These are phyloP conservation scores for Dinoponera quadriceps DNA, from an alignment of 1,140 invertebrate species.

Conservation along the genomic window DNA sequence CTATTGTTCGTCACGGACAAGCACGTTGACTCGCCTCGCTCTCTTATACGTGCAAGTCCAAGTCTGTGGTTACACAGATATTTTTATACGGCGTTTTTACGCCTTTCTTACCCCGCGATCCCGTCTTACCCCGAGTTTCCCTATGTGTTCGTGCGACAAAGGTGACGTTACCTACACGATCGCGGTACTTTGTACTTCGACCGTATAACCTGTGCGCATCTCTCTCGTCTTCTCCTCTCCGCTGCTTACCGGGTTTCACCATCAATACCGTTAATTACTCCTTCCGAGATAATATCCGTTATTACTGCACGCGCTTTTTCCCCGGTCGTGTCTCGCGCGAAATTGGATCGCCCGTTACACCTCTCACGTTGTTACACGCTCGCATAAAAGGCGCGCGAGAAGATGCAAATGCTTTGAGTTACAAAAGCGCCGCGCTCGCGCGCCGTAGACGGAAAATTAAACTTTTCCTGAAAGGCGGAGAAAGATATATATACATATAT, in stretches of 20 bases:
- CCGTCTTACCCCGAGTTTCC: too few species aligned
- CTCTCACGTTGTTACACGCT: constrained; percentile 23
- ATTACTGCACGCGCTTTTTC: neutral
- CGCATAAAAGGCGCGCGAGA: constrained; percentile 45
- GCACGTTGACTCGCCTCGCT: too few species aligned
- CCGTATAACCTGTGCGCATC: neutral
- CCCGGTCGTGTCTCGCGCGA: neutral
- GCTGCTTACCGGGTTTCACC: neutral
- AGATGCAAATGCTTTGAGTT: constrained; percentile 55
- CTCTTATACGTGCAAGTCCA: too few species aligned
- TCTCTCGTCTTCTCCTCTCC: neutral
- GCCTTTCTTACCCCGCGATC: too few species aligned
- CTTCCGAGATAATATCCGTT: neutral
- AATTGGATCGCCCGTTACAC: constrained; percentile 40
- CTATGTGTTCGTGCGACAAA: too few species aligned
- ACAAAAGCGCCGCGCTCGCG: constrained; percentile 23
- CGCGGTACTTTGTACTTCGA: neutral
- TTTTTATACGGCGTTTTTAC: too few species aligned
- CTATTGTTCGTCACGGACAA: too few species aligned
- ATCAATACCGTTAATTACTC: neutral
- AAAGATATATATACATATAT: too few species aligned
- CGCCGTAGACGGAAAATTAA: constrained; percentile 54
- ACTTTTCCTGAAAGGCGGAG: constrained; percentile 42
- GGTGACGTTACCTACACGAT: too few species aligned
- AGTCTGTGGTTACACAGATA: too few species aligned